Evolutionary conservation across 1,140 invertebrate genomes (phyloP), one percentile per base, ranked within the genome.

Genomic region (Dreissena polymorpha): DNA sequence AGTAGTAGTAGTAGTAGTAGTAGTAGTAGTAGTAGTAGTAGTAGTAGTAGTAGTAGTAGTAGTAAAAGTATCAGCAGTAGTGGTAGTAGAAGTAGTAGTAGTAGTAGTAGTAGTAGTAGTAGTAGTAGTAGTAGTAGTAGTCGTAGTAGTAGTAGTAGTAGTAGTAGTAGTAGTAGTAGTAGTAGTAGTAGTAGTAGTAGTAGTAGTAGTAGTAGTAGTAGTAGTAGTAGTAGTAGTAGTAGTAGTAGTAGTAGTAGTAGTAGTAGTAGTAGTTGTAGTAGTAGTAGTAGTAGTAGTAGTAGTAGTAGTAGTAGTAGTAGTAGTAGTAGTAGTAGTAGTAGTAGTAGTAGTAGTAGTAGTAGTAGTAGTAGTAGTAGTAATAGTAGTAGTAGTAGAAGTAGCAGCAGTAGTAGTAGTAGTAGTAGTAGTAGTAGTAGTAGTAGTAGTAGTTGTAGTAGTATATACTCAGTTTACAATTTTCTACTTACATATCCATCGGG

Each of bases 331-430:
- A 55, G 53, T 55, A 55, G 53, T 18, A 55, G 53, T 55, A 55
- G 53, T 18, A 55, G 53, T 55, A 55, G 53, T 55, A 55, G 53
- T 55, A 55, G 53, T 55, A 55, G 53, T 55, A 55, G 53, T 55
- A 55, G 53, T 55, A 55, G 53, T 55, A 55, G 53, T 55, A 55
- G 53, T 55, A 55, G 53, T 55, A 55, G 53, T 55, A 55, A 18
- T 55, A 55, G 53, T 55, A 18, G 53, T 55, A 18, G 53, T 55
- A 55, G 53, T 55, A 55, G 53, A 12, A 12, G 53, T 55, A 55
- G 53, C 18, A 55, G 53, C 18, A 55, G 53, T 55, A 55, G 53
- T 18, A 55, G 53, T 18, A 55, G 53, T 12, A n/a, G 53, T 18
- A 55, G 53, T 18, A 55, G 53, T 18, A 55, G 53, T 55, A 55